Evolutionary conservation across 2,797 vertebrate species (phyloP), one percentile per base, ranked within the genome.

Genomic region (Hapalemur alaotrensis): DNA sequence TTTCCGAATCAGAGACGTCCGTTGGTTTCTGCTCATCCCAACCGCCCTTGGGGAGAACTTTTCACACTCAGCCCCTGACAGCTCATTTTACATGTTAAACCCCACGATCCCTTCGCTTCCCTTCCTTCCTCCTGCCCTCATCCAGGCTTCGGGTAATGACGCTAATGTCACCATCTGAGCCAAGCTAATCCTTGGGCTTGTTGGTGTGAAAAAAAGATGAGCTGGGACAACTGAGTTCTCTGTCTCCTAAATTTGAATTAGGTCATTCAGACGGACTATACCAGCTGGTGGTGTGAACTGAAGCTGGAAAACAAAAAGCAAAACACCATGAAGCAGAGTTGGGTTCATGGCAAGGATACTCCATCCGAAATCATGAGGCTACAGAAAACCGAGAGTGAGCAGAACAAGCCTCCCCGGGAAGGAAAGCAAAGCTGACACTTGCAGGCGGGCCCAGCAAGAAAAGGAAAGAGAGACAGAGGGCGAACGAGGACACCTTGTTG

Each of bases 171-270:
- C 38, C 69, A 91, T 2, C 52, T 67, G 59, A 86, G 73, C 78
- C 76, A 91, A 72, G 13, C n/a, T 91, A 94, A 93, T 78, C 92
- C 69, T 83, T 88, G 22, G 48, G 61, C 25, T 93, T 92, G 46
- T 15, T 28, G 30, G 78, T 59, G 88, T 59, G 12, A 57, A 28
- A 80, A 78, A 90, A 63, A 73, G 65, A 93, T 54, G 7, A 91
- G 41, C 32, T 59, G 46, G 50, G 63, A 89, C 52, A 75, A 61
- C 63, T 61, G 76, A 92, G 18, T 83, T 96, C 46, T 92, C 73
- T 80, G 41, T 65, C 50, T 89, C 63, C 41, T 89, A 89, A 91
- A 50, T 89, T 35, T 86, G 65, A 96, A 72, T 72, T 41, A 79
- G 95, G 69, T 80, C 82, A 81, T 18, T 17, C 52, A 93, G 61